Evolutionary conservation across 2,797 vertebrate species (phyloP).

Genomic region (Diceros bicornis): DNA sequence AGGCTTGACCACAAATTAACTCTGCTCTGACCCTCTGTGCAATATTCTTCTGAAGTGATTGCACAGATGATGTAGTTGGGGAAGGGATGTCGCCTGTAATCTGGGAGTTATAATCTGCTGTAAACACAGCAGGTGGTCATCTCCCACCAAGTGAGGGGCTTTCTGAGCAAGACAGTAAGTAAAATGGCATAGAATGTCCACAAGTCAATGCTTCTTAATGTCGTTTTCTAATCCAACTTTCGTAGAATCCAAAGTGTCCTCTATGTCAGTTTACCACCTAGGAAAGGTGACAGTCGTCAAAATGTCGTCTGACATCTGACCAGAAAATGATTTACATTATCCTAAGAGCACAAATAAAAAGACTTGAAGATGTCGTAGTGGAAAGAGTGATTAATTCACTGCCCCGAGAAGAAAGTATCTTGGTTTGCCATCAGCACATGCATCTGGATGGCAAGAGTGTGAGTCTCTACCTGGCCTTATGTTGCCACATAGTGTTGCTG

Average conservation of each 20-base stretch:
- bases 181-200: not conserved
- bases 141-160: not conserved
- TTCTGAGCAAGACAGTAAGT: not conserved
- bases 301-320: not conserved
- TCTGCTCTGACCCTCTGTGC: not conserved
- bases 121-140: not conserved
- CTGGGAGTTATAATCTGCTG: not conserved
- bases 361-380: not conserved
- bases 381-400: not conserved
- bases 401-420: not conserved
- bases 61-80: not conserved
- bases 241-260: not conserved
- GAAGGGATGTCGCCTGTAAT: not conserved
- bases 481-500: not conserved
- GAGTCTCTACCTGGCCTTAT: not conserved
- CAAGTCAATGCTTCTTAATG: not conserved
- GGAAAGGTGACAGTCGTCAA: not conserved
- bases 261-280: not conserved
- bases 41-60: slow-evolving; percentile 21
- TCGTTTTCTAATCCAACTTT: slow-evolving; percentile 16
- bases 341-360: slow-evolving; percentile 12
- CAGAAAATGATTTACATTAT: not conserved
- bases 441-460: not conserved
- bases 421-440: not conserved
- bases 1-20: slow-evolving; percentile 10